Percentiles rank a stretch among this genome's conserved stretches.
These are phyloP conservation scores for Sebastes baramenuke DNA, from an alignment of 2,797 vertebrate genomes.

Conservation along the genomic window DNA sequence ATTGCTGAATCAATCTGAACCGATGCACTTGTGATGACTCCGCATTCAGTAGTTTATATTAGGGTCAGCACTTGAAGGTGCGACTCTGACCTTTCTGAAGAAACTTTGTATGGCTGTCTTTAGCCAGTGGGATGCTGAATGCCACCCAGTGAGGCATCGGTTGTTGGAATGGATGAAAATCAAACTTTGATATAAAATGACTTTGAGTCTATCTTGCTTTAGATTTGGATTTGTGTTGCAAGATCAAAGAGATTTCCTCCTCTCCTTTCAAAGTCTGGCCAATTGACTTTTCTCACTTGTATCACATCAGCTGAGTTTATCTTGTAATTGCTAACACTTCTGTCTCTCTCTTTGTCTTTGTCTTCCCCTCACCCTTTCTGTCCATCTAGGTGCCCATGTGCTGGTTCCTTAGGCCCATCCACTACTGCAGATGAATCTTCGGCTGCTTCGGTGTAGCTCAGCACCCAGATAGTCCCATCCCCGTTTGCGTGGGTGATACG, in stretches of 20 bases:
- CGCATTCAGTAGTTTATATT: slow-evolving; percentile 29
- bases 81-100: slow-evolving; percentile 11
- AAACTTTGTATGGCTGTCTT: background rate
- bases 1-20: slow-evolving; percentile 41
- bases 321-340: slow-evolving; percentile 7
- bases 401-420: slow-evolving; percentile 78
- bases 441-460: slow-evolving; percentile 84
- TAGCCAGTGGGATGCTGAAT: background rate
- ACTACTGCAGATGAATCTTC: slow-evolving; percentile 95
- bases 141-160: background rate
- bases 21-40: slow-evolving; percentile 54
- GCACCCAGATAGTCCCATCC: slow-evolving; percentile 92
- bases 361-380: background rate
- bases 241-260: background rate
- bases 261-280: background rate
- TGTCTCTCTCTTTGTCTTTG: background rate
- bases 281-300: background rate
- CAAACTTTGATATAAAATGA: background rate
- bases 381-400: slow-evolving; percentile 84
- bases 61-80: slow-evolving; percentile 34
- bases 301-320: background rate
- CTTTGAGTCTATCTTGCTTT: background rate
- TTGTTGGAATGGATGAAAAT: background rate
- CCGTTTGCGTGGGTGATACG: slow-evolving; percentile 76
- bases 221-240: background rate